Evolutionary conservation across 2,888 invertebrate species (phyloP).

Genomic region (Neoaliturus tenellus): DNA sequence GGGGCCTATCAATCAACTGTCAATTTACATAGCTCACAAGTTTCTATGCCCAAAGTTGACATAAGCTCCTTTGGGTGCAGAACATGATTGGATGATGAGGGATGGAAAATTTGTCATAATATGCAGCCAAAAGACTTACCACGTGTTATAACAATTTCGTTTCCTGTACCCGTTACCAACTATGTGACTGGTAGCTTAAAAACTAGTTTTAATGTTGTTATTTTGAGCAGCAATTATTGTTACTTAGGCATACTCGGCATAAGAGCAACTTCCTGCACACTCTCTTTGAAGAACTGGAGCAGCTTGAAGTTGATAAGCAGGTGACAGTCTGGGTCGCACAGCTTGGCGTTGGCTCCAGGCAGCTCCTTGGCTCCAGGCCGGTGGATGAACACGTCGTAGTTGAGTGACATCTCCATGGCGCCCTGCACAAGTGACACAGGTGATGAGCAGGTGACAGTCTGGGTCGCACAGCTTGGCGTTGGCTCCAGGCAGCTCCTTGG

Average conservation of each 20-base stretch:
- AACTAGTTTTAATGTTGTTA: no score
- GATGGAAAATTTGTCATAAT: no score
- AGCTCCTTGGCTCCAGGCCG: not conserved
- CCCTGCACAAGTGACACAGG: slow-evolving; percentile 47
- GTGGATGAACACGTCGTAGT: slow-evolving; percentile 56
- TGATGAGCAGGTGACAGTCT: slow-evolving; percentile 57
- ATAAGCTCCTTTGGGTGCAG: no score
- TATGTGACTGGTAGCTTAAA: no score
- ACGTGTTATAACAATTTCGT: no score
- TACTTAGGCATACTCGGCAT: slow-evolving; percentile 54
- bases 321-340: slow-evolving; percentile 58
- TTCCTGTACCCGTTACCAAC: no score
- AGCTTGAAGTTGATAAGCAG: slow-evolving; percentile 57
- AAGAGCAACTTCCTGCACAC: slow-evolving; percentile 39
- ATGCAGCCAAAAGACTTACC: no score
- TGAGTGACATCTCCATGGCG: slow-evolving; percentile 59
- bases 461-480: slow-evolving; percentile 56
- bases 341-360: slow-evolving; percentile 32
- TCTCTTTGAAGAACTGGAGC: slow-evolving; percentile 55
- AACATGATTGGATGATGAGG: no score
- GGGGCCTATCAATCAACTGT: no score
- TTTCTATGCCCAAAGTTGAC: no score
- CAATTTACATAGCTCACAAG: no score
- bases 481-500: not conserved
- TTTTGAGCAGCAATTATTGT: no score